Percentiles rank a stretch among this genome's conserved stretches.
Conservation (phyloP, 2,113 vertebrate genomes). For the Balaenoptera acutorostrata region DNA sequence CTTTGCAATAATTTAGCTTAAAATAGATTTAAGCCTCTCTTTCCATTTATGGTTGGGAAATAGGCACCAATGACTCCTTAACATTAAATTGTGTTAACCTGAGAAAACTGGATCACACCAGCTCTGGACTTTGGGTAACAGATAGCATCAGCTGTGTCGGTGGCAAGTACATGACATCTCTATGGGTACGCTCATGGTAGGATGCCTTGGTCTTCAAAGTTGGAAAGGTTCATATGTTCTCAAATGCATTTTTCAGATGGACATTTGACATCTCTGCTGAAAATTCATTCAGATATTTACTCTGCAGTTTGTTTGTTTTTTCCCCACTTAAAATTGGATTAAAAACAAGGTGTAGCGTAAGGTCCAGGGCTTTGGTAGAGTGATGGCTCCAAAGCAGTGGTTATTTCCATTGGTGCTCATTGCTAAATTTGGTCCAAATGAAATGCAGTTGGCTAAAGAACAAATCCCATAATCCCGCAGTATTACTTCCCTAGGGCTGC, state of each 20-base stretch:
- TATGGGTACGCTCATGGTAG: neutral
- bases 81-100: neutral
- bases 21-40: neutral
- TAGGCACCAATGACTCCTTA: neutral
- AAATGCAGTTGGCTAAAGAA: neutral
- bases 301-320: neutral
- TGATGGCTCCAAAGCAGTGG: neutral
- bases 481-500: neutral
- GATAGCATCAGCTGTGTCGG: neutral
- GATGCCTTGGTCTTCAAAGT: neutral
- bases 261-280: neutral
- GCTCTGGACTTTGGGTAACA: neutral
- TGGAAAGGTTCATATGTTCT: neutral
- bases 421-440: neutral
- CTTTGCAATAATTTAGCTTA: conserved; percentile 24
- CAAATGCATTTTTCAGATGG: neutral
- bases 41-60: conserved; percentile 14
- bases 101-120: neutral
- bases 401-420: neutral
- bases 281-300: neutral
- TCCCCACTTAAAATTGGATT: neutral
- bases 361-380: neutral
- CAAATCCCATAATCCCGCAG: neutral
- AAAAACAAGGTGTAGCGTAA: neutral
- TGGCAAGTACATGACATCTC: neutral